Evolutionary conservation across 2,797 vertebrate genomes (phyloP), one percentile per base, ranked within the genome.

Genomic region (Myotis planiceps): DNA sequence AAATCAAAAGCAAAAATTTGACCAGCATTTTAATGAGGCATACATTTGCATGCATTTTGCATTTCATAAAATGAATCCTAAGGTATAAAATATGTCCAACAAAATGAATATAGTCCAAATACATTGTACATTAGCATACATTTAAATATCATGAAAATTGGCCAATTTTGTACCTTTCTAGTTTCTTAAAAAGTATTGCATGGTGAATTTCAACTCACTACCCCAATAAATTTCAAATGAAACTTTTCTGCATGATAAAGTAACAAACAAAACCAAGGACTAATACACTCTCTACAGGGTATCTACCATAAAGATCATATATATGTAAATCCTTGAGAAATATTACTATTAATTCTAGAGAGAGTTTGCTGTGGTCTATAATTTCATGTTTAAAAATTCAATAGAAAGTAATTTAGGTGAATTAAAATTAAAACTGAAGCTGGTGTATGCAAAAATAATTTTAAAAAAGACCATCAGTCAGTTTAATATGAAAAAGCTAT

Each of bases 111-210:
- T 6, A 83, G 6, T 90, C 4, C 88, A 96, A 97, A 95, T 95
- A 95, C 65, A 47, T 51, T 81, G 0, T 23, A 74, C 29, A 32
- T 60, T 96, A 39, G 2, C 29, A 58, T 83, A 87, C 18, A 95
- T 95, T 95, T 90, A 94, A 93, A 85, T 93, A 96, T 92, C 27
- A 94, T 75, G 32, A 96, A 97, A 97, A 95, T n/a, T 72, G 2
- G 3, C 1, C 63, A 58, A 6, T 91, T 96, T 91, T 96, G 37
- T 60, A 91, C 42, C 72, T 97, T 88, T 90, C 4, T 39, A 81
- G n/a, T 9, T 63, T 47, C 83, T 87, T 88, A 29, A 96, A 94
- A 95, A 9, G 79, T 14, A 69, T 49, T 49, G 19, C 32, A 81
- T 10, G 53, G 53, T 85, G 91, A 91, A 39, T 53, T 72, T 96